Evolutionary conservation across 2,797 vertebrate species (phyloP), one percentile per base, ranked within the genome.

Genomic region (Sebastes variabilis): DNA sequence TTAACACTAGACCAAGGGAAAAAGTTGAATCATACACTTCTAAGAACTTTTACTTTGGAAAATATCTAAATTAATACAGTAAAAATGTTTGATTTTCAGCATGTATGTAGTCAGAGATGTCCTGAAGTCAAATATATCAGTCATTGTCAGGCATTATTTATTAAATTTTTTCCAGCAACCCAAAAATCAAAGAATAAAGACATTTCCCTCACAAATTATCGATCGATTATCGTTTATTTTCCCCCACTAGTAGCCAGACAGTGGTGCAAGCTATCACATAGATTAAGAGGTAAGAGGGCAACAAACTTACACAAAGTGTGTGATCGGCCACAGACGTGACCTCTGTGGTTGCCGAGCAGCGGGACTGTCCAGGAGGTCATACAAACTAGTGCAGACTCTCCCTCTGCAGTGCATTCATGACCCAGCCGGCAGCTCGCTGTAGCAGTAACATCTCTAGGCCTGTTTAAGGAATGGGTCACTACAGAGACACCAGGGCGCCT

Each of bases 381-480:
- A 49, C 29, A 68, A 42, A 56, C 29, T 76, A 67, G 60, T 30
- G 65, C 69, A 79, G 56, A 61, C 60, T 82, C 62, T 81, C 56
- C 68, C 61, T 65, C 30, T 78, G 34, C 32, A 66, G 18, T 65
- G 46, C 36, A 72, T 61, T 72, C 75, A 67, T 62, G 71, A 78
- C 34, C 58, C 42, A 62, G 25, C 79, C 58, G 49, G 32, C 79
- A 61, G 71, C 86, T 71, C n/a, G 59, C 59, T 82, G 62, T 22
- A 64, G 69, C 62, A 79, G 72, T 62, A 81, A 85, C 79, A 86
- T 92, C 77, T 80, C 67, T 58, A 72, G 72, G 82, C 75, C 67
- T 87, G 82, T 90, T 92, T 79, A 83, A 88, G 72, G 75, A 87
- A 78, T 12, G 66, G 90, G 88, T 93, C 90, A 89, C 75, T 84